Percentiles rank a stretch among this genome's conserved stretches.
Evolutionary conservation across 2,797 vertebrate genomes (phyloP).

Genomic region (Gephyroberyx darwinii): DNA sequence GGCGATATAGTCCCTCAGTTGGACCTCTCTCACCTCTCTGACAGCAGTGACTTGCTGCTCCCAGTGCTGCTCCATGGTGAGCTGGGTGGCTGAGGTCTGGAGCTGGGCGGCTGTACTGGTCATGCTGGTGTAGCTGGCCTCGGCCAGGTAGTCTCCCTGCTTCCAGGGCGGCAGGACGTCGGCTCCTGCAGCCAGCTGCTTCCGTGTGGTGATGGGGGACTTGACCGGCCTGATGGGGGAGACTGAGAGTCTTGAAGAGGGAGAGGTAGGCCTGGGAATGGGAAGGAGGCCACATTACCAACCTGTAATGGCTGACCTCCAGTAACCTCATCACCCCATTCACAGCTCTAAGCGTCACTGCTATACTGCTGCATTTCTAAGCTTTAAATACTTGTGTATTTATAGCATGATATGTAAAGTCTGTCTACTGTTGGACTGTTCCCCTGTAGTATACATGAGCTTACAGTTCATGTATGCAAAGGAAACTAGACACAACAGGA

Average conservation of each 20-base stretch:
- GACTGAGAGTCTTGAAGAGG: constrained; percentile 86
- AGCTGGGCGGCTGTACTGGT: constrained; percentile 59
- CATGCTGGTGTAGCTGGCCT: constrained; percentile 80
- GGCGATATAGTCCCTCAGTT: background rate
- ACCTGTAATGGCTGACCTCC: background rate
- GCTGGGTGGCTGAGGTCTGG: constrained; percentile 70
- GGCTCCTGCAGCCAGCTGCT: constrained; percentile 55
- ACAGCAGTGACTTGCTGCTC: constrained; percentile 68
- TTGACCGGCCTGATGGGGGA: constrained; percentile 87
- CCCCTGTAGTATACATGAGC: background rate
- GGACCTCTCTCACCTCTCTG: constrained; percentile 79
- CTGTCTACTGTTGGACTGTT: too few species aligned
- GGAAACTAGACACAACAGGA: too few species aligned
- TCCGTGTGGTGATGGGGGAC: constrained; percentile 83
- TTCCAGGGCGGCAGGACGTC: constrained; percentile 95
- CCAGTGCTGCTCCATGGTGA: constrained; percentile 84
- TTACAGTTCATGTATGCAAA: background rate
- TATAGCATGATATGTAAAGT: too few species aligned
- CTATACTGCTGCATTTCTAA: too few species aligned
- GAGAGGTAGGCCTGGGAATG: constrained; percentile 81
- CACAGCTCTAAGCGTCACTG: background rate
- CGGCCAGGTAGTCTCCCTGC: constrained; percentile 82
- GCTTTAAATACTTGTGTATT: too few species aligned
- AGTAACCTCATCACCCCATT: background rate
- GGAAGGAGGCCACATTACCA: constrained; percentile 7